Percentiles rank a stretch among this genome's conserved stretches.
phyloP scores from a whole-genome alignment of 2,113 vertebrate genomes.

The Azemiops feae region DNA sequence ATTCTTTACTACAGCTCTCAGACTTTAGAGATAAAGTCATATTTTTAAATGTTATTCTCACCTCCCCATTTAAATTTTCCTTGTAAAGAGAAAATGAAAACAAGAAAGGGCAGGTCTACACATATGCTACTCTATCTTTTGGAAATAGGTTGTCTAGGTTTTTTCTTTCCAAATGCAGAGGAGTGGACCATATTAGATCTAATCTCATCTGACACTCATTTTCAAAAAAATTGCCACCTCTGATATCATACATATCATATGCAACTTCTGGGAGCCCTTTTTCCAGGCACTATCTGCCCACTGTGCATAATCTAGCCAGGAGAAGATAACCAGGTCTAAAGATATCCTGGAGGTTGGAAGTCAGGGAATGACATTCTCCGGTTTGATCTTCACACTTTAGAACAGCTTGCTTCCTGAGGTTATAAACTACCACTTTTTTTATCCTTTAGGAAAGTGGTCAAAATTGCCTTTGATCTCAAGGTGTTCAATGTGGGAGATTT shows the following conservation, averaged over 20 bases:
- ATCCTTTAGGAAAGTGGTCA: neutral
- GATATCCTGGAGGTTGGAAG: neutral
- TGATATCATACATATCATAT: neutral
- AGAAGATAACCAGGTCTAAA: neutral
- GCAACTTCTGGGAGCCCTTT: neutral
- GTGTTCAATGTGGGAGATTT: neutral
- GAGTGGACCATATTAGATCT: neutral
- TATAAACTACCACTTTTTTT: neutral
- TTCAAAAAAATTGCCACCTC: neutral
- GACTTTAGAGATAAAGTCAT: neutral
- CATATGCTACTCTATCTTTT: neutral
- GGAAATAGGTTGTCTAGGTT: neutral
- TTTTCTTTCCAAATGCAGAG: neutral
- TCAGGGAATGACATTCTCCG: neutral
- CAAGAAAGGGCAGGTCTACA: neutral
- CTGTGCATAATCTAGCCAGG: neutral
- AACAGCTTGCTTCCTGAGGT: neutral
- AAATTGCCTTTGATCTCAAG: neutral
- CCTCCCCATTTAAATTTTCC: neutral
- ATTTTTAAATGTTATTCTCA: neutral
- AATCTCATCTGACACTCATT: neutral
- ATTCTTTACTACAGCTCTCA: neutral
- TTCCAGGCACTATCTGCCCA: neutral
- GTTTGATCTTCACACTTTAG: neutral
- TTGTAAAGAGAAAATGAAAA: neutral